phyloP scores from a whole-genome alignment of 2,797 vertebrate genomes.

The Orestias chungarensis region DNA sequence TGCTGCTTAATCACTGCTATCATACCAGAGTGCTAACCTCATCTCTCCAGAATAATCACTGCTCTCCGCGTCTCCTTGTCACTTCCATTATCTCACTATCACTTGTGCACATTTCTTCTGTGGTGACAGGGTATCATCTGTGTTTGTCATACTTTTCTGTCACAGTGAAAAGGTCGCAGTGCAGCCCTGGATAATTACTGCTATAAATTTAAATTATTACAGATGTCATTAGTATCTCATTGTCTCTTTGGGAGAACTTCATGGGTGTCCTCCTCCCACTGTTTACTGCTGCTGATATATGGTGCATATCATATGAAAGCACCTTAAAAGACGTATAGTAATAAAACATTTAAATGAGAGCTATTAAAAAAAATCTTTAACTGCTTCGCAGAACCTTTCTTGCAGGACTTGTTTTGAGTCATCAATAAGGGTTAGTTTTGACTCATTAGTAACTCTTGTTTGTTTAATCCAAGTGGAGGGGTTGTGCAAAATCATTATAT shows the following conservation, averaged over 20 bases:
- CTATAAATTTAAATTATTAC: constrained; percentile 59
- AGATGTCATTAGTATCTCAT: constrained; percentile 67
- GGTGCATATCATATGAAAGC: constrained; percentile 37
- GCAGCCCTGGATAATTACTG: constrained; percentile 42
- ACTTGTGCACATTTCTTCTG: constrained; percentile 21
- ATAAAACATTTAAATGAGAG: constrained; percentile 28
- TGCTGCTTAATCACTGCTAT: constrained; percentile 56
- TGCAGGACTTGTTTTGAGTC: constrained; percentile 24
- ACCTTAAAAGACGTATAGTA: constrained; percentile 37
- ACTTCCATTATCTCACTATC: constrained; percentile 47
- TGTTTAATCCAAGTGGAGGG: neutral
- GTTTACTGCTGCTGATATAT: constrained; percentile 48
- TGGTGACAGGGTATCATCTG: constrained; percentile 15
- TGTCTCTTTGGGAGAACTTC: constrained; percentile 47
- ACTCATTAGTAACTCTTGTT: neutral
- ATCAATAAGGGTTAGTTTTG: neutral
- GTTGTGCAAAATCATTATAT: neutral
- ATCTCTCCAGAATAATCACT: constrained; percentile 58
- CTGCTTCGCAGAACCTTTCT: constrained; percentile 30
- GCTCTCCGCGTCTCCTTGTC: constrained; percentile 30
- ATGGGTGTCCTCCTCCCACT: constrained; percentile 43
- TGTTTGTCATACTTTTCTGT: constrained; percentile 23
- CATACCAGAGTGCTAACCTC: constrained; percentile 53
- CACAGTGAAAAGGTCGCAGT: constrained; percentile 35
- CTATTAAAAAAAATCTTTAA: constrained; percentile 14